Evolutionary conservation across 2,113 vertebrate genomes (phyloP).

Genomic region (Genyomyrus donnyi): DNA sequence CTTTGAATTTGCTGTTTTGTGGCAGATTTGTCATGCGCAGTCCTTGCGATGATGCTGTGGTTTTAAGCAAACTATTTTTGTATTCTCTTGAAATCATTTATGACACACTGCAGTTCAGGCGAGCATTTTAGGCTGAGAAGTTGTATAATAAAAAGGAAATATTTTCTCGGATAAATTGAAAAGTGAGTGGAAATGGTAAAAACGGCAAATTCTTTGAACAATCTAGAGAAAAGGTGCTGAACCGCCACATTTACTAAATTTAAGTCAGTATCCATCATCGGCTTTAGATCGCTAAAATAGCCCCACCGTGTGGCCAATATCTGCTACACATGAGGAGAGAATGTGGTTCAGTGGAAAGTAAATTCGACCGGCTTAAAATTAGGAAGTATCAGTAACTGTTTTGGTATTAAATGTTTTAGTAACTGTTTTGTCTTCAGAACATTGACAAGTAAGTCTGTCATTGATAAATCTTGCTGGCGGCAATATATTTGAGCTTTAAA

Average conservation of each 20-base stretch:
- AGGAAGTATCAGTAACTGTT: neutral
- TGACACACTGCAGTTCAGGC: neutral
- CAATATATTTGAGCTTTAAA: neutral
- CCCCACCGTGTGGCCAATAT: neutral
- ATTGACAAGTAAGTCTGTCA: neutral
- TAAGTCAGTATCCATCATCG: neutral
- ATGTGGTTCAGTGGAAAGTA: neutral
- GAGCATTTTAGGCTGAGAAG: neutral
- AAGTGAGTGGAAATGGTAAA: neutral
- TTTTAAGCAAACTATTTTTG: neutral
- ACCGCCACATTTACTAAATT: neutral
- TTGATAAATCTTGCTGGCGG: neutral
- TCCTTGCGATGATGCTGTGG: neutral
- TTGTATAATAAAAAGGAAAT: neutral
- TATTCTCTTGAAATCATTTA: neutral
- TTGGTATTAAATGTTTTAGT: neutral
- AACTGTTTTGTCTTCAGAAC: neutral
- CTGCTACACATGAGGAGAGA: neutral
- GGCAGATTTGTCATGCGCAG: neutral
- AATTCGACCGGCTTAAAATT: neutral
- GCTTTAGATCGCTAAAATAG: neutral
- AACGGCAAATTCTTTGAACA: neutral
- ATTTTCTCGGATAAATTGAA: neutral
- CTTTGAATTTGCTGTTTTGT: neutral
- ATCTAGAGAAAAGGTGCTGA: neutral